Evolutionary conservation across 1,140 invertebrate species (phyloP).

Genomic region (Harpegnathos saltator): DNA sequence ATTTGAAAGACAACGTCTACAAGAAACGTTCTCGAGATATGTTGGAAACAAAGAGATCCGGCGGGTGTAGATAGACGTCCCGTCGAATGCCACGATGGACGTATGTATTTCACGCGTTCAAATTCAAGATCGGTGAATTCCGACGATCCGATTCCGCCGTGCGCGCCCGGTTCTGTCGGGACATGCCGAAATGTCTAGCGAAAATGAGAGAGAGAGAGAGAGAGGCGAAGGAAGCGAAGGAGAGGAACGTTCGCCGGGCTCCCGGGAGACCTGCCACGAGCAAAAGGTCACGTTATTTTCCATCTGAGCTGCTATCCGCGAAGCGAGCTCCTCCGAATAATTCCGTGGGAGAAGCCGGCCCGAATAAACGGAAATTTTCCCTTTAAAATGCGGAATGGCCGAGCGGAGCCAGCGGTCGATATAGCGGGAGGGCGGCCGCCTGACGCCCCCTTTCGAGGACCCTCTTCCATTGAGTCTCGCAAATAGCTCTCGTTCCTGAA

Average conservation of each 20-base stretch:
- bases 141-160: slow-evolving; percentile 36
- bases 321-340: slow-evolving; percentile 80
- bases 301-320: slow-evolving; percentile 82
- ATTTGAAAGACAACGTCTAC: slow-evolving; percentile 1
- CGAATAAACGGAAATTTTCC: slow-evolving; percentile 85
- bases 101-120: slow-evolving; percentile 8
- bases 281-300: slow-evolving; percentile 85
- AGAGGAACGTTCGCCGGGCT: slow-evolving; percentile 46
- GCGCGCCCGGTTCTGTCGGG: slow-evolving; percentile 3
- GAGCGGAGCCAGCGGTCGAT: slow-evolving; percentile 78
- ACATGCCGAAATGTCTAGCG: slow-evolving; percentile 60
- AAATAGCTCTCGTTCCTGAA: slow-evolving; percentile 79
- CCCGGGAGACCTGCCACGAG: slow-evolving; percentile 82
- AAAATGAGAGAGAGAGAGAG: slow-evolving; percentile 59
- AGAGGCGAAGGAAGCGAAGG: neutral
- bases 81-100: slow-evolving; percentile 12
- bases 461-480: slow-evolving; percentile 81
- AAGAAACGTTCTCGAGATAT: neutral
- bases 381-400: slow-evolving; percentile 85
- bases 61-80: neutral
- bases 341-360: slow-evolving; percentile 77
- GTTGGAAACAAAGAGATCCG: neutral
- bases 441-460: slow-evolving; percentile 70
- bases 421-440: slow-evolving; percentile 72
- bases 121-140: slow-evolving; percentile 47